phyloP scores from a whole-genome alignment of 1,140 invertebrate genomes.

The Ceratina japonica region DNA sequence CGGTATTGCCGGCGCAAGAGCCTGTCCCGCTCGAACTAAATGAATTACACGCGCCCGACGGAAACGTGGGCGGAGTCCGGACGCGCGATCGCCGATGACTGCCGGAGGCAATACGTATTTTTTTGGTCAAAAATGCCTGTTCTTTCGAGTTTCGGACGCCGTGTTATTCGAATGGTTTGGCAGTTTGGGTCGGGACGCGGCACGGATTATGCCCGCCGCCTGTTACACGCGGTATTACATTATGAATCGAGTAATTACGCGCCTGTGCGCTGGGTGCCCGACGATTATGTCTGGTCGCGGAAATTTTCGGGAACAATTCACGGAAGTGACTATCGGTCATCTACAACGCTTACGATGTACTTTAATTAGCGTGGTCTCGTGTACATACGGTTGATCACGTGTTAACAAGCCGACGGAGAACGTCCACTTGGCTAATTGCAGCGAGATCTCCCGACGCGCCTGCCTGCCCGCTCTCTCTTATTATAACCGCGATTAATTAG shows the following conservation, averaged over 20 bases:
- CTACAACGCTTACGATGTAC: neutral
- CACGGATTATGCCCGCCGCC: no score
- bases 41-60: neutral
- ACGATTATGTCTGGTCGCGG: neutral
- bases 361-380: constrained; percentile 7
- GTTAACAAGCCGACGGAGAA: constrained; percentile 9
- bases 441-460: neutral
- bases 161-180: no score
- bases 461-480: no score
- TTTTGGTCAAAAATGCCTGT: no score
- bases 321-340: neutral
- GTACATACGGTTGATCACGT: neutral
- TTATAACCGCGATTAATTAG: constrained; percentile 17
- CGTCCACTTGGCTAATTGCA: constrained; percentile 9
- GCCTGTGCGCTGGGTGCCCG: neutral
- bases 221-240: neutral
- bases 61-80: neutral
- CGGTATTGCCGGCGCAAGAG: neutral
- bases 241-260: constrained; percentile 15
- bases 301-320: constrained; percentile 3
- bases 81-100: neutral
- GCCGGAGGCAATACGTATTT: neutral
- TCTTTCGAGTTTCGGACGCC: no score
- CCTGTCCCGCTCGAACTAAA: neutral
- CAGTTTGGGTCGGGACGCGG: no score